Evolutionary conservation across 2,797 vertebrate species (phyloP).

Genomic region (Pantherophis vulpinus): DNA sequence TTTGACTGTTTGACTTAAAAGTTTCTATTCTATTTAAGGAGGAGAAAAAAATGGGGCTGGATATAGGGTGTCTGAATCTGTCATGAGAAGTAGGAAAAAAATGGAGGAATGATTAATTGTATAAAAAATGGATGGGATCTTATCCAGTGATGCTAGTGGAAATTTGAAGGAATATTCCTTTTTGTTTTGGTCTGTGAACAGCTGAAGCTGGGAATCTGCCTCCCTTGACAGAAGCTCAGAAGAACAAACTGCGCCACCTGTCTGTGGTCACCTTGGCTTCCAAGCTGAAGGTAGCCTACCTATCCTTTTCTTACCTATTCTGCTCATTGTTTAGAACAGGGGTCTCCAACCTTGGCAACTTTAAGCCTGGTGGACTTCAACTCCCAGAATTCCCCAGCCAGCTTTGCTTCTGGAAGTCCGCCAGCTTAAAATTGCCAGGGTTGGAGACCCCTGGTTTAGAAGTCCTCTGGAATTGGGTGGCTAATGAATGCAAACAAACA

Average conservation of each 20-base stretch:
- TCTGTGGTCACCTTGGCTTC: constrained; percentile 95
- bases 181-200: constrained; percentile 36
- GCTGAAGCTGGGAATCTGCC: constrained; percentile 80
- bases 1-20: background rate
- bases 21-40: background rate
- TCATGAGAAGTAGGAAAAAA: background rate
- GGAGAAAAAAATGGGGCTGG: background rate
- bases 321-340: background rate
- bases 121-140: background rate
- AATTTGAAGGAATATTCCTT: background rate
- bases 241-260: constrained; percentile 93
- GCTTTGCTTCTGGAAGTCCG: too few species aligned
- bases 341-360: too few species aligned
- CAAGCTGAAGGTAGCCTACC: constrained; percentile 86
- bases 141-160: background rate
- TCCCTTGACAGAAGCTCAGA: constrained; percentile 90
- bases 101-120: background rate
- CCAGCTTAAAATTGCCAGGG: too few species aligned
- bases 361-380: too few species aligned
- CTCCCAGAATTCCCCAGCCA: too few species aligned
- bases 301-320: rapidly evolving
- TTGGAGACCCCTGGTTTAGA: background rate
- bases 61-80: background rate
- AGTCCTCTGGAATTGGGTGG: background rate
- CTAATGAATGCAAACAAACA: background rate